Evolutionary conservation across 2,888 invertebrate genomes (phyloP).

Genomic region (Melangyna quadrimaculata): DNA sequence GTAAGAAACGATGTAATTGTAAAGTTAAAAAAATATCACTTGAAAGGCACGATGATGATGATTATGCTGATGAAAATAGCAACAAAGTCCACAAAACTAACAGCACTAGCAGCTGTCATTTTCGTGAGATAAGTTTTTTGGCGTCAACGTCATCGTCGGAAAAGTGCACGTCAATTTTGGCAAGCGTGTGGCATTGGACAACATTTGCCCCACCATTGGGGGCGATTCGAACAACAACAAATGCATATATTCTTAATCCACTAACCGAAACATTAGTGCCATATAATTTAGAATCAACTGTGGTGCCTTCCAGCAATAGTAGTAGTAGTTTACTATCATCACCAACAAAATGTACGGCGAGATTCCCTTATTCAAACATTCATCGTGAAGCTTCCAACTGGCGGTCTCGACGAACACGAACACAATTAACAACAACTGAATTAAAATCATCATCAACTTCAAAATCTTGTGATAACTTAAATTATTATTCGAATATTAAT

Average conservation of each 20-base stretch:
- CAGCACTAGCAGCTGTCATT: slow-evolving; percentile 3
- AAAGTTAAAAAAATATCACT: slow-evolving; percentile 38
- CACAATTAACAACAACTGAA: not conserved
- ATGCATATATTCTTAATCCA: not conserved
- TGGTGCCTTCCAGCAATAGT: not conserved
- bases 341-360: not conserved
- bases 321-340: not conserved
- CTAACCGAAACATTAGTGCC: not conserved
- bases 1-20: slow-evolving; percentile 50
- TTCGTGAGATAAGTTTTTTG: slow-evolving; percentile 25
- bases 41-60: not conserved
- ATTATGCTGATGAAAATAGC: not conserved
- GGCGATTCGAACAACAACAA: not conserved
- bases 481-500: slow-evolving; percentile 30
- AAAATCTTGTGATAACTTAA: slow-evolving; percentile 47
- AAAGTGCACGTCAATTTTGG: slow-evolving; percentile 33
- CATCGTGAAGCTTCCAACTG: slow-evolving; percentile 12
- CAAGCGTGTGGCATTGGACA: slow-evolving; percentile 15
- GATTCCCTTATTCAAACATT: not conserved
- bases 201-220: not conserved
- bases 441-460: not conserved
- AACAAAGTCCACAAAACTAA: not conserved
- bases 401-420: not conserved
- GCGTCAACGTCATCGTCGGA: not conserved
- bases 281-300: not conserved